These are phyloP conservation scores for Ryuthela nishihirai DNA, from an alignment of 2,888 invertebrate species.

Conservation along the genomic window DNA sequence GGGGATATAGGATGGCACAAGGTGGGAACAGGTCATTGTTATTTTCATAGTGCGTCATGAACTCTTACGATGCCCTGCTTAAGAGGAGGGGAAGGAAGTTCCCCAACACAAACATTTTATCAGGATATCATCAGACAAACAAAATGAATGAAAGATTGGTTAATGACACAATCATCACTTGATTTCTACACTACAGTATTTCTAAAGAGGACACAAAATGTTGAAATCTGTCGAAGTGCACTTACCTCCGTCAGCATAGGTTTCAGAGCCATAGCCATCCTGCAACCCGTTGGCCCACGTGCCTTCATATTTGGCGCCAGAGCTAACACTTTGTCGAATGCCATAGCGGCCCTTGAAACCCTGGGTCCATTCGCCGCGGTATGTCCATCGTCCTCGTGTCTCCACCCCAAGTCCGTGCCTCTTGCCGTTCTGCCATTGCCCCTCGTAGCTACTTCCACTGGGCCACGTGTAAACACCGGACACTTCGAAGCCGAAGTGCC, in stretches of 20 bases:
- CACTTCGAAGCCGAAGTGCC: conserved; percentile 98
- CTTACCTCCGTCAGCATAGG: conserved; percentile 96
- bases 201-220: too few species aligned
- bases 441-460: conserved; percentile 94
- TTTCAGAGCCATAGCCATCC: conserved; percentile 99
- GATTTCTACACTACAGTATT: too few species aligned
- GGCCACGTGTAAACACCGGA: conserved; percentile 99
- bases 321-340: conserved; percentile 85
- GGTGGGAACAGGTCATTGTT: too few species aligned
- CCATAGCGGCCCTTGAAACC: conserved; percentile 99
- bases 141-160: too few species aligned
- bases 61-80: too few species aligned
- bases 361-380: conserved; percentile 97
- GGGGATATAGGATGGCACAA: too few species aligned
- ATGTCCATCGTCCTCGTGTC: conserved; percentile 93
- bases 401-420: conserved; percentile 97
- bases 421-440: conserved; percentile 99
- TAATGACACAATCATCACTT: too few species aligned
- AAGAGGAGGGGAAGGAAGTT: too few species aligned
- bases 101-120: too few species aligned
- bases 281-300: conserved; percentile 99
- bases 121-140: too few species aligned
- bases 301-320: conserved; percentile 91
- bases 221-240: too few species aligned
- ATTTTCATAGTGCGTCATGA: too few species aligned